Conservation (phyloP, 2,113 vertebrate species). For the Scortum barcoo region DNA sequence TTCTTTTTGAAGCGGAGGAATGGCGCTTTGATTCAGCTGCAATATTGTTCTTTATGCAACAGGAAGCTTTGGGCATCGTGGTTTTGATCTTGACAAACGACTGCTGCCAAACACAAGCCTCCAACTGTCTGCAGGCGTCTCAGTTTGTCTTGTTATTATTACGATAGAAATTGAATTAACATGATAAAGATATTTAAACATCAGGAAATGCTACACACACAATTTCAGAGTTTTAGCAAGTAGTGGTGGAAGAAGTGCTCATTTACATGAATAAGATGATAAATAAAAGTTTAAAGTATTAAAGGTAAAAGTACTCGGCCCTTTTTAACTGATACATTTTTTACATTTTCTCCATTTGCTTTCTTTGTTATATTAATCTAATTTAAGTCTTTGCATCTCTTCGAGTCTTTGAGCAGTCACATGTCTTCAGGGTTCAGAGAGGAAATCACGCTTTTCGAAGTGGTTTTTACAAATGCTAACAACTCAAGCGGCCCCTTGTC, state of each 20-base stretch:
- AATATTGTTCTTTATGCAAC: not conserved
- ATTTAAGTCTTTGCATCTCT: too few relatives aligned
- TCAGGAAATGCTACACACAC: not conserved
- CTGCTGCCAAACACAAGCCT: not conserved
- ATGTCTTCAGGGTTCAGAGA: too few relatives aligned
- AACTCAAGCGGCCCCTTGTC: too few relatives aligned
- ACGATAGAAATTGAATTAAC: not conserved
- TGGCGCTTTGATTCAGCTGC: constrained; percentile 24
- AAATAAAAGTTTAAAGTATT: not conserved
- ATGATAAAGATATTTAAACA: not conserved
- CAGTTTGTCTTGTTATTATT: not conserved
- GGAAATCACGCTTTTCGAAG: too few relatives aligned
- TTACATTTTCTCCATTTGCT: not conserved
- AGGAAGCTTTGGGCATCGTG: constrained; percentile 27
- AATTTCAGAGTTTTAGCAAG: too few relatives aligned
- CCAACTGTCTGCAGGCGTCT: not conserved
- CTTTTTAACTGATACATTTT: too few relatives aligned
- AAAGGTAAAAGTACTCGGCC: too few relatives aligned
- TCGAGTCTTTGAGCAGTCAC: too few relatives aligned
- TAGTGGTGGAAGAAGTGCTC: too few relatives aligned
- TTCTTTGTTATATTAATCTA: not conserved
- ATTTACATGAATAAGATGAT: not conserved
- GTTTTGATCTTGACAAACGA: constrained; percentile 6
- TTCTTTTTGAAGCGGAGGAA: not conserved
- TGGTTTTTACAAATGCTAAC: too few relatives aligned